phyloP scores from a whole-genome alignment of 2,888 invertebrate genomes.

The Tetrapedia diversipes region DNA sequence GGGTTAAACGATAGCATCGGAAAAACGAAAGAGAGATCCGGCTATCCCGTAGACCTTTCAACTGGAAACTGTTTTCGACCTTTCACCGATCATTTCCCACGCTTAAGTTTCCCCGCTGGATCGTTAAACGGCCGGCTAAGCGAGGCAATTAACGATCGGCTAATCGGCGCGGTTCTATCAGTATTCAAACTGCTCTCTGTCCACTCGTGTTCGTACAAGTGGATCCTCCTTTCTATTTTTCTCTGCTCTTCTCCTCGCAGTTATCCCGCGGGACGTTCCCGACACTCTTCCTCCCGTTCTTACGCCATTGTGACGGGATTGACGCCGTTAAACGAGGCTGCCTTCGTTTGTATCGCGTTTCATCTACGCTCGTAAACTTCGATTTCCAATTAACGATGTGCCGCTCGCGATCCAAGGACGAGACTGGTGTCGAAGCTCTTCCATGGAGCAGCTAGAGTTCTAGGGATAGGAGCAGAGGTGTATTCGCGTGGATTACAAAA shows the following conservation, averaged over 20 bases:
- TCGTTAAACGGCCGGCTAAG: slow-evolving; percentile 1
- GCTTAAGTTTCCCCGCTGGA: slow-evolving; percentile 4
- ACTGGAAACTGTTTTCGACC: slow-evolving; percentile 34
- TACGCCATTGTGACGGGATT: slow-evolving; percentile 27
- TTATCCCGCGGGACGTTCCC: not conserved
- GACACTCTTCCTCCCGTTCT: not conserved
- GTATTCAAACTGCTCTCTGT: not conserved
- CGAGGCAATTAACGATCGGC: slow-evolving; percentile 10
- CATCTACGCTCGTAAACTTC: slow-evolving; percentile 48
- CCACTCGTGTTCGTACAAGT: slow-evolving; percentile 3
- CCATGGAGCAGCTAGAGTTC: not conserved
- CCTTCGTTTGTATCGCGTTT: slow-evolving; percentile 32
- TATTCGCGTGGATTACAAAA: not conserved
- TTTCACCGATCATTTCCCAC: slow-evolving; percentile 26
- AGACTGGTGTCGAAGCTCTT: slow-evolving; percentile 16
- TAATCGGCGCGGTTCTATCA: slow-evolving; percentile 11
- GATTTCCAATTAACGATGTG: slow-evolving; percentile 46
- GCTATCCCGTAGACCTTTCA: slow-evolving; percentile 24
- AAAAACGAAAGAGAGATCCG: slow-evolving; percentile 16
- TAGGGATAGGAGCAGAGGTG: not conserved
- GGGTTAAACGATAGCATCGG: no score
- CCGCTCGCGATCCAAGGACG: slow-evolving; percentile 23
- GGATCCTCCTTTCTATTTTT: not conserved
- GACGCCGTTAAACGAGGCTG: slow-evolving; percentile 28
- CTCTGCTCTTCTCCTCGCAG: not conserved